Evolutionary conservation across 2,113 vertebrate genomes (phyloP).

Genomic region (Illadopsis cleaveri): DNA sequence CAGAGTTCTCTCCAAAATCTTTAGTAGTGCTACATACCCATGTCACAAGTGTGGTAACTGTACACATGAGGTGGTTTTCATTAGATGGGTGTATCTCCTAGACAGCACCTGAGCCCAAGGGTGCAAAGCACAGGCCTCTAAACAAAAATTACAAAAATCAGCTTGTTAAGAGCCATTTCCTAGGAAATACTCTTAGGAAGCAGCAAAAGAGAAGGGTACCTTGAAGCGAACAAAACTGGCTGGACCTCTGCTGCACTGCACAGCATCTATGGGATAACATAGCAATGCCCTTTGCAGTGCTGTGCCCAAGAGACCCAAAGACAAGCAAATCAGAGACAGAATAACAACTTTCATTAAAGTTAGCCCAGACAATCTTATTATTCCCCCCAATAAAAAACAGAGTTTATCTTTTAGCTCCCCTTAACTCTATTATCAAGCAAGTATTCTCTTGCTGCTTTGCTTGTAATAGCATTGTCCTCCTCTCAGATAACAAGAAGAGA

Average conservation of each 20-base stretch:
- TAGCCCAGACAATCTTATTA: neutral
- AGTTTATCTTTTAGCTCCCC: constrained; percentile 10
- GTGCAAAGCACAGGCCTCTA: neutral
- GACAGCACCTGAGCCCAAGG: neutral
- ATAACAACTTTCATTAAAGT: neutral
- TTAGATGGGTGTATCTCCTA: fast-evolving
- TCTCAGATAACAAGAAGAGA: constrained; percentile 46
- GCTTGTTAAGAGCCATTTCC: neutral
- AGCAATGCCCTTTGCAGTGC: neutral
- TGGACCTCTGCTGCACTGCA: neutral
- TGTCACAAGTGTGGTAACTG: neutral
- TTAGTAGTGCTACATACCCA: neutral
- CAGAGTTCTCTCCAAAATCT: neutral
- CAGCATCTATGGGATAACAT: fast-evolving
- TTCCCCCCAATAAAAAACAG: neutral
- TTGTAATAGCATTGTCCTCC: constrained; percentile 48
- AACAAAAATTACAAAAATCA: neutral
- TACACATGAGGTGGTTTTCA: neutral
- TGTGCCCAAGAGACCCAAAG: neutral
- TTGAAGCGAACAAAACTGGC: neutral
- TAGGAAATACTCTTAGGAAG: neutral
- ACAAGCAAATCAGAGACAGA: neutral
- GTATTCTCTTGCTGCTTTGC: constrained; percentile 27
- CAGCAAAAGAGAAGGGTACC: neutral
- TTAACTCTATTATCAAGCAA: constrained; percentile 52